Base-by-base conservation (phyloP, 2,888 invertebrate genomes). In the Helleia helle region DNA sequence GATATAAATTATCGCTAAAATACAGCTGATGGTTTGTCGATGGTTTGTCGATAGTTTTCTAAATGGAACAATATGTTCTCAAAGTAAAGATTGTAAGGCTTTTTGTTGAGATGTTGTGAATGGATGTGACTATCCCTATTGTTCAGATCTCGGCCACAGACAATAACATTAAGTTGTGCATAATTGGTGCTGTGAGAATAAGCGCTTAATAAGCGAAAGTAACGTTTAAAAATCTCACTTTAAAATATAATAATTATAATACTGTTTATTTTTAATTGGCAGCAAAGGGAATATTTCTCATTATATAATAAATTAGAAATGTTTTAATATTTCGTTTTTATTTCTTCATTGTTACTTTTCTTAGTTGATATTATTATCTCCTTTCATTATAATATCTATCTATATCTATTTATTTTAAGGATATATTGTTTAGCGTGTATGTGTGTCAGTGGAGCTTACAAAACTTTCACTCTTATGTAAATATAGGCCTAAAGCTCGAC, bases 401-500 rank as follows among this genome's bases (percentile, higher is more conserved):
- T n/a, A n/a, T n/a, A n/a, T n/a, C n/a, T n/a, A n/a, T n/a, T n/a
- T n/a, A n/a, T n/a, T n/a, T n/a, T n/a, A n/a, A n/a, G n/a, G n/a
- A n/a, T n/a, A n/a, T n/a, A n/a, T n/a, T n/a, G n/a, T n/a, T n/a
- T n/a, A 14, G 2, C 9, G 8, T 9, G 22, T 12, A 11, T 30
- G 39, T 9, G 27, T 38, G 27, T 38, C 40, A n/a, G n/a, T n/a
- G n/a, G n/a, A n/a, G n/a, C n/a, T n/a, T n/a, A n/a, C n/a, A n/a
- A n/a, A n/a, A 50, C 52, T 55, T 52, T 57, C 55, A 52, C 51
- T 55, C 47, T 53, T 54, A 49, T 43, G 41, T 39, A 40, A 48
- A 51, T 48, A 49, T 51, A 47, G 49, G 52, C 9, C 46, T 27
- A 54, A 47, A 51, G 44, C 54, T 38, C 49, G 36, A 30, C 52